A percentile compares a stretch with the other conserved stretches of the same genome.
These are phyloP conservation scores for Bruchidius siliquastri DNA, from an alignment of 2,888 invertebrate genomes.

Conservation along the genomic window DNA sequence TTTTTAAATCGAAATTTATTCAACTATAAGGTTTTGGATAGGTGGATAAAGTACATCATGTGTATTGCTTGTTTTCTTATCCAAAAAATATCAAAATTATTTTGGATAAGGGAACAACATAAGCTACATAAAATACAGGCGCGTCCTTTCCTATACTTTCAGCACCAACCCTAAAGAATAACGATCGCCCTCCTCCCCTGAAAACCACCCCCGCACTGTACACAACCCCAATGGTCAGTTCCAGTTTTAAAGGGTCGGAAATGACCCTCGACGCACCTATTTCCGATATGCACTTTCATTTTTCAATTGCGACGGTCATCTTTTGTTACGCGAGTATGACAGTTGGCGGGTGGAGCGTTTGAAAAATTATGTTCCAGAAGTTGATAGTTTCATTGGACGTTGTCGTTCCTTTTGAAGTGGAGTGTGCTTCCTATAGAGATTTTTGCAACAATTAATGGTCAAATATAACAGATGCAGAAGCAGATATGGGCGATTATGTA, in stretches of 20 bases:
- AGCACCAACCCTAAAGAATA: not conserved
- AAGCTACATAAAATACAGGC: no score
- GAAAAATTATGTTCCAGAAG: constrained; percentile 3
- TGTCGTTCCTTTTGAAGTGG: not conserved
- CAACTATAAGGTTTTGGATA: no score
- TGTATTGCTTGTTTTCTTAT: no score
- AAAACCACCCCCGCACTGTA: not conserved
- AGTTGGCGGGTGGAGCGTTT: constrained; percentile 15
- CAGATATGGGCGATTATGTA: not conserved
- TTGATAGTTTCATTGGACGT: not conserved
- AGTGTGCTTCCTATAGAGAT: not conserved
- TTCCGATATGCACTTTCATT: not conserved
- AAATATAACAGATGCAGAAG: not conserved
- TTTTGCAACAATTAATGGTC: not conserved
- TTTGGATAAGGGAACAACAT: no score
- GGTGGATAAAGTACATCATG: no score
- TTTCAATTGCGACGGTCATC: not conserved
- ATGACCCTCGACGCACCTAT: not conserved
- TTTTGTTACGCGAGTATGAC: constrained; percentile 3
- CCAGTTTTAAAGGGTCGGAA: not conserved
- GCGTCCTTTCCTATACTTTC: no score
- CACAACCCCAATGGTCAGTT: not conserved
- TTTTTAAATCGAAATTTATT: no score
- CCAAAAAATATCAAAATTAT: no score
- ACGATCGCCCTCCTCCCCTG: not conserved